Conservation (phyloP, 2,888 invertebrate species). For the Neoascia interrupta region DNA sequence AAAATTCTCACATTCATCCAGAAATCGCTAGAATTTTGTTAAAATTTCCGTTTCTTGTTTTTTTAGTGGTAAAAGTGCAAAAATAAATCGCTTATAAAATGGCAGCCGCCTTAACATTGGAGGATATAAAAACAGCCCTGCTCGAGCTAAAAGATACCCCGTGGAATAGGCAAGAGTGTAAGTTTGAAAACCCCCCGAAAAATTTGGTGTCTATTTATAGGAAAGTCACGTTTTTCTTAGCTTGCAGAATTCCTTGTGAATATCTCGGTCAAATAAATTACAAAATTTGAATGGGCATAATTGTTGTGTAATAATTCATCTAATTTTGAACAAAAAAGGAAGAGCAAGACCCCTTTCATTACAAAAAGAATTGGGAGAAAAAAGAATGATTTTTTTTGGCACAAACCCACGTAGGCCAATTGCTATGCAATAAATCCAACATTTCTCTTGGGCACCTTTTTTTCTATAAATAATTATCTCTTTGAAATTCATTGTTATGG, state of each 20-base stretch:
- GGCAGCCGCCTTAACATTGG: constrained; percentile 56
- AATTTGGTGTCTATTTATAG: constrained; percentile 50
- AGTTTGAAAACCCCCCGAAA: constrained; percentile 28
- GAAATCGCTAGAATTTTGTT: background rate
- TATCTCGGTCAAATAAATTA: constrained; percentile 45
- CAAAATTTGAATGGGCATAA: constrained; percentile 38
- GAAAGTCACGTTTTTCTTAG: constrained; percentile 39
- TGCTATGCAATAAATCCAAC: constrained; percentile 45
- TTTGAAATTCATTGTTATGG: constrained; percentile 51
- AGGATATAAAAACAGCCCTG: constrained; percentile 56
- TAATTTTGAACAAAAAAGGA: constrained; percentile 6
- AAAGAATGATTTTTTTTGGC: constrained; percentile 34
- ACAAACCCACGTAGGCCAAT: constrained; percentile 53
- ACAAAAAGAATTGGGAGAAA: no score
- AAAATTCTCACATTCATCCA: no score
- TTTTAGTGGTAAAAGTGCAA: constrained; percentile 5
- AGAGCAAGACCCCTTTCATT: background rate
- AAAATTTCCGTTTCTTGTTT: background rate
- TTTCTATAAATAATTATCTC: constrained; percentile 43
- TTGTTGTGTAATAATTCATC: constrained; percentile 55
- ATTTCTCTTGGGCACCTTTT: background rate
- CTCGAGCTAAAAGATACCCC: constrained; percentile 54
- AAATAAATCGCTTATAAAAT: constrained; percentile 39
- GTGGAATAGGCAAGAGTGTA: constrained; percentile 59
- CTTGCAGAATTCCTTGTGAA: constrained; percentile 1